Evolutionary conservation across 37 sponge, comb jelly and placozoan species (phyloP).

Genomic region (Hormiphora californensis): DNA sequence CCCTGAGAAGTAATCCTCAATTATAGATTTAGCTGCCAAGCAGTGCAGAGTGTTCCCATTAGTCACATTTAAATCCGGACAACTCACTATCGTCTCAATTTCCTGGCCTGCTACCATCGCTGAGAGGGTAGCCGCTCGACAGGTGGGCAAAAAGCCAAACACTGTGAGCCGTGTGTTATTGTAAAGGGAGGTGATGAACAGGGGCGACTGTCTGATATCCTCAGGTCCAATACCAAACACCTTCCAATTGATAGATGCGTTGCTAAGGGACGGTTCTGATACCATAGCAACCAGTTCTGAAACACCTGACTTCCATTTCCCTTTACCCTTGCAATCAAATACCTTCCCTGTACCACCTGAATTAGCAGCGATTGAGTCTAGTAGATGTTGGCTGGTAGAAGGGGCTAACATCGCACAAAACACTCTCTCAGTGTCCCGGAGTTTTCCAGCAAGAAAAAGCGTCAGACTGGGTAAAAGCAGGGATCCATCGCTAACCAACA

Average conservation of each 20-base stretch:
- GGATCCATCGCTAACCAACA: not conserved
- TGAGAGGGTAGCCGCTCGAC: not conserved
- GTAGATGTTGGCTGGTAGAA: not conserved
- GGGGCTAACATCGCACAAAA: not conserved
- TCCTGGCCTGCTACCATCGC: not conserved
- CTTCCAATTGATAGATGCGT: not conserved
- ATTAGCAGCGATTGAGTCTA: not conserved
- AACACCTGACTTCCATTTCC: not conserved
- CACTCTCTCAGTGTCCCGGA: not conserved
- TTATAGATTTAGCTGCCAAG: not conserved
- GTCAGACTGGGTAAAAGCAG: not conserved
- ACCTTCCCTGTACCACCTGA: not conserved
- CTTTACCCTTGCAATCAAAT: not conserved
- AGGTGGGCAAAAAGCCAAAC: slow-evolving; percentile 6
- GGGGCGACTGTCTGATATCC: not conserved
- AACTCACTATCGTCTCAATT: not conserved
- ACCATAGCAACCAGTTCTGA: not conserved
- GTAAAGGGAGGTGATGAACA: not conserved
- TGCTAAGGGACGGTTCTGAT: not conserved
- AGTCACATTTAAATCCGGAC: not conserved
- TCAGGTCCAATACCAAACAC: not conserved
- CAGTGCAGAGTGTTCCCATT: slow-evolving; percentile 3
- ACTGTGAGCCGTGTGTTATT: not conserved
- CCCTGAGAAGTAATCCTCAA: slow-evolving; percentile 1
- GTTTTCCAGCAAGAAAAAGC: not conserved